Conservation (phyloP, 2,797 vertebrate species). For the Betta splendens region DNA sequence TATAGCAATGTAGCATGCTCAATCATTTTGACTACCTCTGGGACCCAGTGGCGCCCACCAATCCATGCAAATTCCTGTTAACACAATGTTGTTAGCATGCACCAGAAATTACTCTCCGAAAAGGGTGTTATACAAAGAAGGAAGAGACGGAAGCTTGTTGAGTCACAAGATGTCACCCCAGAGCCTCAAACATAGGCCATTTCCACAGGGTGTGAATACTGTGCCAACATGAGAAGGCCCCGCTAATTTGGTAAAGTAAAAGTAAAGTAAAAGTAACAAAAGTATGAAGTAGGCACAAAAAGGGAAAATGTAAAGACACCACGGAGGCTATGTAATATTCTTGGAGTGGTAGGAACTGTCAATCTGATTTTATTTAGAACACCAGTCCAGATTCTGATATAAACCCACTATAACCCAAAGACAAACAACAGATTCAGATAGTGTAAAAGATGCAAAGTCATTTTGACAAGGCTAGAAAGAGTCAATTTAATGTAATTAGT, state of each 20-base stretch:
- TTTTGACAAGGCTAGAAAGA: slow-evolving; percentile 40
- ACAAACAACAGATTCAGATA: slow-evolving; percentile 26
- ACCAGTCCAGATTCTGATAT: slow-evolving; percentile 21
- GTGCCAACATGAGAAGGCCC: slow-evolving; percentile 32
- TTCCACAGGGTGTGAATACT: slow-evolving; percentile 42
- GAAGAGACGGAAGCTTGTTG: slow-evolving; percentile 53
- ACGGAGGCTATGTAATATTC: slow-evolving; percentile 18
- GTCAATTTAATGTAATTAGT: slow-evolving; percentile 38
- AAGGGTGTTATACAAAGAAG: slow-evolving; percentile 45
- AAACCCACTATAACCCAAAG: slow-evolving; percentile 31
- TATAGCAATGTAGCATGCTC: slow-evolving; percentile 62
- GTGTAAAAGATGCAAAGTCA: slow-evolving; percentile 8
- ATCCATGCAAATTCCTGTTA: slow-evolving; percentile 61
- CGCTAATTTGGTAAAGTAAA: too few relatives aligned
- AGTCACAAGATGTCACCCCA: slow-evolving; percentile 57
- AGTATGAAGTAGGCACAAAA: slow-evolving; percentile 29
- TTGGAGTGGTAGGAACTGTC: slow-evolving; percentile 22
- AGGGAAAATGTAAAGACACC: slow-evolving; percentile 29
- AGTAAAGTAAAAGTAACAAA: slow-evolving; percentile 35
- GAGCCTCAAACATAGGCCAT: slow-evolving; percentile 44
- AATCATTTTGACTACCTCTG: slow-evolving; percentile 53
- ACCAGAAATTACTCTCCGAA: slow-evolving; percentile 51
- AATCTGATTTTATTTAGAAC: slow-evolving; percentile 29
- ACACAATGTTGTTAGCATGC: slow-evolving; percentile 70
- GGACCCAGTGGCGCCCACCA: slow-evolving; percentile 44